A percentile compares a stretch with the other conserved stretches of the same genome.
Evolutionary conservation across 2,113 vertebrate species (phyloP).

Genomic region (Otocyon megalotis): DNA sequence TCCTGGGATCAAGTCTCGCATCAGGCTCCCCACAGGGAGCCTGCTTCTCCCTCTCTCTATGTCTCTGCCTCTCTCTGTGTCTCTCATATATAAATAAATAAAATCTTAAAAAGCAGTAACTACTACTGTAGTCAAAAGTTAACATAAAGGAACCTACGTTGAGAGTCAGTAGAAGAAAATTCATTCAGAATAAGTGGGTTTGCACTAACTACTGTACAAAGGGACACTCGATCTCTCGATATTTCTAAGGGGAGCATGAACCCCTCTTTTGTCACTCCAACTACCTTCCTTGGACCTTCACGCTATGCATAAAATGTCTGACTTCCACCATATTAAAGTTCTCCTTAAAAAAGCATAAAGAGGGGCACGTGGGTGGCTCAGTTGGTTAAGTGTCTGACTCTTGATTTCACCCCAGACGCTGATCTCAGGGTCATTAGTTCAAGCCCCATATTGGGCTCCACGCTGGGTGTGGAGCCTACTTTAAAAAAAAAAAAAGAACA

Average conservation of each 20-base stretch:
- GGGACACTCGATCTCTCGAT: not conserved
- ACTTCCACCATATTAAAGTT: slow-evolving; percentile 38
- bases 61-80: too few species aligned
- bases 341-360: slow-evolving; percentile 10
- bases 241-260: slow-evolving; percentile 22
- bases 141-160: not conserved
- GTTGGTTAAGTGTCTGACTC: not conserved
- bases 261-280: not conserved
- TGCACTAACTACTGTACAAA: not conserved
- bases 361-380: not conserved
- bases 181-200: slow-evolving; percentile 20
- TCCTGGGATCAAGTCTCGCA: too few species aligned
- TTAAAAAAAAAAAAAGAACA: not conserved
- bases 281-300: not conserved
- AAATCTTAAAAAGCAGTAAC: not conserved
- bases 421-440: not conserved
- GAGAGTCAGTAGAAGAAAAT: slow-evolving; percentile 11
- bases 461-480: not conserved
- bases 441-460: not conserved
- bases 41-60: too few species aligned
- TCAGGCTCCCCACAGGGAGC: too few species aligned
- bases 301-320: slow-evolving; percentile 3
- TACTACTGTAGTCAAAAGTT: slow-evolving; percentile 18
- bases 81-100: too few species aligned
- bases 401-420: not conserved